Percentiles rank a stretch among this genome's conserved stretches.
Evolutionary conservation across 2,888 invertebrate species (phyloP).

Genomic region (Laspeyria flexula): DNA sequence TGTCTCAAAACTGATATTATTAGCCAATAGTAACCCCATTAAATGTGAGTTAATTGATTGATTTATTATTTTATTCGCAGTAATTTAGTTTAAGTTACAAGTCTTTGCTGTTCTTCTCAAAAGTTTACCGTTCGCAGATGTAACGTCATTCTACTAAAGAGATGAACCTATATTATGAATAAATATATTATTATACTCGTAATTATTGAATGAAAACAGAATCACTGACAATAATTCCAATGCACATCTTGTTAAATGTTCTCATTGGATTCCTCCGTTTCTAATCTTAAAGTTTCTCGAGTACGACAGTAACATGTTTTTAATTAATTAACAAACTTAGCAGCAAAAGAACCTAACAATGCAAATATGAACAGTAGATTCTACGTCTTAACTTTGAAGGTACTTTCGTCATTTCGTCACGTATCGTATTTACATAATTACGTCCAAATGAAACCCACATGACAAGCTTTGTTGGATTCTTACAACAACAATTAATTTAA

Average conservation of each 20-base stretch:
- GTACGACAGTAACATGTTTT: background rate
- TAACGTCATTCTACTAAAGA: no score
- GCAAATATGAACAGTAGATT: background rate
- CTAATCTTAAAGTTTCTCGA: background rate
- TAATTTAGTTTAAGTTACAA: no score
- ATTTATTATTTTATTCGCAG: no score
- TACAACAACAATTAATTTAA: constrained; percentile 19
- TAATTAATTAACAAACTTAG: constrained; percentile 1
- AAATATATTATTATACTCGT: no score
- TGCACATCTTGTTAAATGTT: background rate
- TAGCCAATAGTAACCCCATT: no score
- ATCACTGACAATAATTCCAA: no score
- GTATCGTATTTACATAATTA: constrained; percentile 29
- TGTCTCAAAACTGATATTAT: no score
- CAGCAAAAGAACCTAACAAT: constrained; percentile 4
- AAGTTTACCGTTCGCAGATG: no score
- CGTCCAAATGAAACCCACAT: constrained; percentile 1
- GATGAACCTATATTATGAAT: no score
- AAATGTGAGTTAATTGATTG: no score
- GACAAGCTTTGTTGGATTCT: constrained; percentile 6
- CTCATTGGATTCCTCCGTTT: background rate
- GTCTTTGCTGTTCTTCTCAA: no score
- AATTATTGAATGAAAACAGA: no score
- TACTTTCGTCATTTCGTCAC: constrained; percentile 9
- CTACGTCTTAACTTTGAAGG: background rate